phyloP scores from a whole-genome alignment of 2,113 vertebrate genomes.

The Otolemur garnettii region DNA sequence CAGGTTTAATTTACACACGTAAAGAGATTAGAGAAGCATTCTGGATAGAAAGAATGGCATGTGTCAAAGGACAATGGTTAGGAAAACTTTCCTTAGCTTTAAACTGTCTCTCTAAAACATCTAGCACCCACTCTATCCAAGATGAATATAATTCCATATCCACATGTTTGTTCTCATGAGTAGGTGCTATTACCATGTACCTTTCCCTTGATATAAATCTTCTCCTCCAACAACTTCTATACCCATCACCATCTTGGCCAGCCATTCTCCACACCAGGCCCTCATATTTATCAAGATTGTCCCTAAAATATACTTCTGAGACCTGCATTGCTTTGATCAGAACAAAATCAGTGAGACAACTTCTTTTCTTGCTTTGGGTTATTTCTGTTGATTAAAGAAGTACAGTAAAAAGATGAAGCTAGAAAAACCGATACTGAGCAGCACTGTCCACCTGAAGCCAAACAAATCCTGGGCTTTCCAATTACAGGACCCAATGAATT shows the following conservation, averaged over 20 bases:
- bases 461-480: neutral
- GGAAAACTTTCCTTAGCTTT: neutral
- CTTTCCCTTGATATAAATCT: neutral
- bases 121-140: neutral
- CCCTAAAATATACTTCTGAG: neutral
- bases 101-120: neutral
- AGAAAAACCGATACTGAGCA: conserved; percentile 6
- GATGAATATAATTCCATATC: neutral
- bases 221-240: neutral
- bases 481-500: neutral
- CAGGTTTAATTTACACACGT: neutral
- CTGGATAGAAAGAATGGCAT: neutral
- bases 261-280: too few species aligned
- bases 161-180: neutral
- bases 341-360: neutral
- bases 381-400: neutral
- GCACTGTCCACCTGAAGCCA: neutral
- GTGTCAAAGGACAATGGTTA: neutral
- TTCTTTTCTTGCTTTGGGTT: neutral
- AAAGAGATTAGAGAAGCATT: neutral
- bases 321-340: neutral
- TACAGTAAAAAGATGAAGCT: neutral
- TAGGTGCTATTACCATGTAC: neutral
- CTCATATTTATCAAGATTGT: neutral
- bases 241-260: neutral